A percentile compares a stretch with the other conserved stretches of the same genome.
phyloP scores from a whole-genome alignment of 2,113 vertebrate genomes.

The Loxodonta africana region DNA sequence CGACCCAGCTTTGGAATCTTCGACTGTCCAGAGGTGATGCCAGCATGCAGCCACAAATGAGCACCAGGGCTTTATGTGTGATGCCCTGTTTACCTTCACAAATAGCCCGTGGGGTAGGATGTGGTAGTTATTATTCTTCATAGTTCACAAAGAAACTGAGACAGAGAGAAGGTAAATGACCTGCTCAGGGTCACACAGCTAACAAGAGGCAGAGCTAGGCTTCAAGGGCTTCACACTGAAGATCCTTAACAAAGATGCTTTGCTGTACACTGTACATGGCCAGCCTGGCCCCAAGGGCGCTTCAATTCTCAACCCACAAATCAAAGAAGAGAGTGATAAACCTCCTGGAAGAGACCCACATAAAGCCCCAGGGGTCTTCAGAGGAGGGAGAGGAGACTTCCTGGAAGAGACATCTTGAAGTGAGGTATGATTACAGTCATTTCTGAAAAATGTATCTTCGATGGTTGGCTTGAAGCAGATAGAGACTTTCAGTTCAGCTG shows the following conservation, averaged over 20 bases:
- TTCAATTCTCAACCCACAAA: background rate
- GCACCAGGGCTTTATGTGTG: background rate
- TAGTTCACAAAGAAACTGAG: background rate
- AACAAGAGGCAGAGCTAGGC: background rate
- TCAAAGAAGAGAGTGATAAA: background rate
- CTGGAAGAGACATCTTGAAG: background rate
- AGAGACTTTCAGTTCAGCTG: background rate
- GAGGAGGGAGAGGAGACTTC: background rate
- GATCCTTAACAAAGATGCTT: too few relatives aligned
- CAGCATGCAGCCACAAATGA: background rate
- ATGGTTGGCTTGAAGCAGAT: background rate
- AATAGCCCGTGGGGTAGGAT: background rate
- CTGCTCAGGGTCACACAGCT: background rate
- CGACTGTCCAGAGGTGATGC: background rate
- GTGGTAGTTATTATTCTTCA: background rate
- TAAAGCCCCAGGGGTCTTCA: background rate
- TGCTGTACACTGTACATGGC: background rate
- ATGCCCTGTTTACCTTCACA: background rate
- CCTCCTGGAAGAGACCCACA: background rate
- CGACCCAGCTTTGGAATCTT: background rate
- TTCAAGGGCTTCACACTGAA: background rate
- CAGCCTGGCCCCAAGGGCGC: fast-evolving
- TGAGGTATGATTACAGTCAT: background rate
- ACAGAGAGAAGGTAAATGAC: background rate
- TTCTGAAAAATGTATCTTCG: background rate